Base-by-base conservation (phyloP, 1,140 invertebrate species). In the Magallana gigas region DNA sequence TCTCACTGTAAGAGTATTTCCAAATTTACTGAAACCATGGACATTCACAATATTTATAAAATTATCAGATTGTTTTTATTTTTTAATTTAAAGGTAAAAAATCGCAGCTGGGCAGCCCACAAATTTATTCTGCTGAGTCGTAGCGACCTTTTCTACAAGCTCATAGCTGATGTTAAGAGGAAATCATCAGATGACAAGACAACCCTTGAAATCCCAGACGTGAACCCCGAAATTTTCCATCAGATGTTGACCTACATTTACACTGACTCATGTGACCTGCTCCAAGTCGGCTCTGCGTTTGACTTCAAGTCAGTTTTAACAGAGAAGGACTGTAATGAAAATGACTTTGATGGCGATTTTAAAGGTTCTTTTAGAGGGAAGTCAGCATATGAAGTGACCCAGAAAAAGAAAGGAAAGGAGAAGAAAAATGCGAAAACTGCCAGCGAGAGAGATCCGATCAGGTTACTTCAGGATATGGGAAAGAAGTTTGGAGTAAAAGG, bases 191-290 rank as follows among this genome's bases (percentile, higher is more conserved):
- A 89, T 9, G 87, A 92, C 14, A 83, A 59, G 11, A 86, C 88
- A 16, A 64, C 91, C 14, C 81, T 93, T 1, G 85, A 89, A n/a
- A 64, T 92, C 57, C 71, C 86, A 12, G 83, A 92, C 91, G 92
- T 96, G 0, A 94, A 96, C 81, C 95, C 96, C 2, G 95, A 96
- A 14, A 95, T 97, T 23, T 97, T 97, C 92, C 95, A 96, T 76
- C 95, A 97, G 90, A 93, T 97, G 9, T 91, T 97, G 8, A 91
- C 94, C 48, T 97, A 94, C 92, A 95, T 97, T 83, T 97, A 97
- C 91, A 96, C 96, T 11, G 96, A 96, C 57, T 95, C 94, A 0
- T 97, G 96, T 94, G 96, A 96, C 91, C 95, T 97, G 8, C 92
- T 96, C 0, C 94, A 95, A 60, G 83, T 94, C 80, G 96, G 96